Conservation (phyloP, 2,888 invertebrate species). For the Hyposoter dolosus region DNA sequence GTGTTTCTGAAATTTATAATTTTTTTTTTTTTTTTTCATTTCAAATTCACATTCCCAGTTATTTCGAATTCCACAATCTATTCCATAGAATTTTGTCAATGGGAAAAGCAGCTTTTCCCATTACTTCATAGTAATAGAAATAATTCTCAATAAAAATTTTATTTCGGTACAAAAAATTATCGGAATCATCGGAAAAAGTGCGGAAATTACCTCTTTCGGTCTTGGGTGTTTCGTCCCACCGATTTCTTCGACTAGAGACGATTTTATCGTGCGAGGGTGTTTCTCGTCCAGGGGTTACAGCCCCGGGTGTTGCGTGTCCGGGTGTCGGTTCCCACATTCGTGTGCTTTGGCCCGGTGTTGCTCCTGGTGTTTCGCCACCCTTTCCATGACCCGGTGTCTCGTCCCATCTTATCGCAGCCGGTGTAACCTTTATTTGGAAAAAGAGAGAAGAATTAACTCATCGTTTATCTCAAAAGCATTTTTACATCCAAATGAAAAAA, state of each 20-base stretch:
- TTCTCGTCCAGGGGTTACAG: slow-evolving; percentile 93
- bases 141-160: no score
- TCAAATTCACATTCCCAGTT: background rate
- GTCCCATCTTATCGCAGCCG: slow-evolving; percentile 95
- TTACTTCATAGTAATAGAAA: no score
- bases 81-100: background rate
- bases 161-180: background rate
- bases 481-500: slow-evolving; percentile 8
- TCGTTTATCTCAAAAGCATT: background rate
- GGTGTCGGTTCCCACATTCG: slow-evolving; percentile 99
- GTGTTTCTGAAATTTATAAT: slow-evolving; percentile 89
- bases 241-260: slow-evolving; percentile 93
- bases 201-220: slow-evolving; percentile 91
- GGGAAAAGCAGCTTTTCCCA: no score
- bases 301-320: slow-evolving; percentile 94
- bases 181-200: background rate
- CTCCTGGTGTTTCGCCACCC: slow-evolving; percentile 95
- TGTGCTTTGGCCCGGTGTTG: slow-evolving; percentile 95
- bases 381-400: slow-evolving; percentile 96
- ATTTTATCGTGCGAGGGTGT: slow-evolving; percentile 92
- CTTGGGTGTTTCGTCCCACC: slow-evolving; percentile 99
- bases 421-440: slow-evolving; percentile 87
- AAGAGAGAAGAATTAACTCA: slow-evolving; percentile 8
- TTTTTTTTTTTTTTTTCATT: background rate
- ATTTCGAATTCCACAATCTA: background rate